Evolutionary conservation across 1,140 invertebrate species (phyloP).

Genomic region (Philotrypesis tridentata): DNA sequence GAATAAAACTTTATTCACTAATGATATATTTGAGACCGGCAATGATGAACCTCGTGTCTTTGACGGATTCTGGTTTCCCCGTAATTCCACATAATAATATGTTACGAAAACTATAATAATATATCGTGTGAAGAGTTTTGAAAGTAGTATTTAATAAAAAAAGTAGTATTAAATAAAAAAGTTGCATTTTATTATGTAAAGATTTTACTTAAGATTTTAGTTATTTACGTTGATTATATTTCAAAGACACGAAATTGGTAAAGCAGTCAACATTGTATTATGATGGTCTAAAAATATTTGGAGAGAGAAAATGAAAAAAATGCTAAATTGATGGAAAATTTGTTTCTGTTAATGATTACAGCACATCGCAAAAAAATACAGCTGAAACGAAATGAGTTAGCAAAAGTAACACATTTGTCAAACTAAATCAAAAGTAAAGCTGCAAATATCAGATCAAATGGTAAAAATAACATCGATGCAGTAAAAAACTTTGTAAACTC

Average conservation of each 20-base stretch:
- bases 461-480: neutral
- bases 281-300: conserved; percentile 6
- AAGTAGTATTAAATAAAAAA: neutral
- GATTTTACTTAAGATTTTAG: neutral
- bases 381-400: neutral
- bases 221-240: too few relatives aligned
- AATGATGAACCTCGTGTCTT: conserved; percentile 1
- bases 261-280: conserved; percentile 2
- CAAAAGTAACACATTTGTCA: neutral
- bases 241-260: conserved; percentile 32
- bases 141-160: neutral
- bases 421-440: neutral
- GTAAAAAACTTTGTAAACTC: neutral
- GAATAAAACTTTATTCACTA: conserved; percentile 44
- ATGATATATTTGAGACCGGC: neutral
- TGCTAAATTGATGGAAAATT: neutral
- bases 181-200: neutral
- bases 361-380: neutral
- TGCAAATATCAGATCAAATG: neutral
- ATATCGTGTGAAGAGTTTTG: neutral
- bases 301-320: neutral
- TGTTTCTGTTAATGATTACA: conserved; percentile 8
- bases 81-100: too few relatives aligned
- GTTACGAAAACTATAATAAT: neutral
- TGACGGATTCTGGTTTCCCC: neutral